A percentile compares a stretch with the other conserved stretches of the same genome.
Evolutionary conservation across 2,113 vertebrate species (phyloP).

Genomic region (Boleophthalmus pectinirostris): DNA sequence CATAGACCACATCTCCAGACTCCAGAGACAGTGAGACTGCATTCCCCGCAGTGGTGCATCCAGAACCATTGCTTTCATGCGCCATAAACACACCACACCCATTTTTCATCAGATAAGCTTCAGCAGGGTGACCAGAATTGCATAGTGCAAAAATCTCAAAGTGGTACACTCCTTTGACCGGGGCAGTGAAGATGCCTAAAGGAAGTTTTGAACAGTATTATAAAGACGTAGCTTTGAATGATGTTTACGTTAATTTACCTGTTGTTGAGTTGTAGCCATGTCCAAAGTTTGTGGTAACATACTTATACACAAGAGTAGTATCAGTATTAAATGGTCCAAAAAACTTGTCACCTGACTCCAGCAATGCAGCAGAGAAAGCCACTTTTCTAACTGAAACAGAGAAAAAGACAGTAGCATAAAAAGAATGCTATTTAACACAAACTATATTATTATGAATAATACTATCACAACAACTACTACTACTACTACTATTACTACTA

Average conservation of each 20-base stretch:
- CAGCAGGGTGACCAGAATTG: too few species aligned
- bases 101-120: background rate
- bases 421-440: too few species aligned
- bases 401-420: background rate
- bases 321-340: background rate
- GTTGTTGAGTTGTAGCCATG: background rate
- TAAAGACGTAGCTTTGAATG: background rate
- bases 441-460: too few species aligned
- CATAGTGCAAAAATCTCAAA: background rate
- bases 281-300: background rate
- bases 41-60: background rate
- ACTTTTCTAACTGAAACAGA: background rate
- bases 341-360: background rate
- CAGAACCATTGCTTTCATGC: background rate
- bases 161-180: conserved; percentile 2
- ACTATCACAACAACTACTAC: too few species aligned
- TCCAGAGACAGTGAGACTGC: background rate
- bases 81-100: background rate
- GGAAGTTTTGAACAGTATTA: background rate
- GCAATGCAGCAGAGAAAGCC: background rate
- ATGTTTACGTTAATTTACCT: background rate
- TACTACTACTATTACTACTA: too few species aligned
- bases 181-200: background rate
- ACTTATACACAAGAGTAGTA: background rate
- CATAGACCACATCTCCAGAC: background rate